Base-by-base conservation (phyloP, 2,113 vertebrate species). In the Nothobranchius furzeri region DNA sequence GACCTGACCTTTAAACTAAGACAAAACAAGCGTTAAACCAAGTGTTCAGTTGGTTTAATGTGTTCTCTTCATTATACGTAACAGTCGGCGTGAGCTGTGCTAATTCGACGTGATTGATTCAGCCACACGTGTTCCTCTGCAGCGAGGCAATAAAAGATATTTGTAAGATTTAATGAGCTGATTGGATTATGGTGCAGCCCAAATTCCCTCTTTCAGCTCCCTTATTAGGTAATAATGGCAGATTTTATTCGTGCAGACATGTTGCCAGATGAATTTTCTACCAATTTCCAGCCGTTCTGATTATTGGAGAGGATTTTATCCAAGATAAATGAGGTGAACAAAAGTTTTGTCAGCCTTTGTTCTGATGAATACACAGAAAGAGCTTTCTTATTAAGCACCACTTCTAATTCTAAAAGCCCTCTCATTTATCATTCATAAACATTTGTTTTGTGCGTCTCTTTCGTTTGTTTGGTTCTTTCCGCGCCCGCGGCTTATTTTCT, bases 231-330 rank as follows among this genome's bases (percentile, higher is more conserved):
- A 81, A 68, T 87, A 86, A 87, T 75, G 70, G 75, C 79, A 75
- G 75, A 60, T 70, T 88, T 81, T 84, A 87, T 87, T 88, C 74
- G 72, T 36, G 76, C 68, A 62, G 79, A 90, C 83, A 53, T 46
- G 59, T 78, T 79, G 83, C 84, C 84, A 89, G 80, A 88, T 88
- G 81, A 64, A 87, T 87, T 86, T 83, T 79, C 77, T 83, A 82
- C 75, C 87, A 83, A 85, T 88, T 90, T 76, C 70, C 51, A 79
- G 83, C 80, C 84, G 85, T 87, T 86, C 78, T 78, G 52, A 74
- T 88, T 87, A 82, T 78, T 78, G 64, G 25, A 47, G 51, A 45
- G 24, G 76, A 68, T 69, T 74, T 75, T 68, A 75, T 72, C 70
- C 15, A 35, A 68, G 84, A 85, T 82, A 81, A 85, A 85, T 76